Conservation (phyloP, 2,888 invertebrate genomes). For the Meloe dianella region DNA sequence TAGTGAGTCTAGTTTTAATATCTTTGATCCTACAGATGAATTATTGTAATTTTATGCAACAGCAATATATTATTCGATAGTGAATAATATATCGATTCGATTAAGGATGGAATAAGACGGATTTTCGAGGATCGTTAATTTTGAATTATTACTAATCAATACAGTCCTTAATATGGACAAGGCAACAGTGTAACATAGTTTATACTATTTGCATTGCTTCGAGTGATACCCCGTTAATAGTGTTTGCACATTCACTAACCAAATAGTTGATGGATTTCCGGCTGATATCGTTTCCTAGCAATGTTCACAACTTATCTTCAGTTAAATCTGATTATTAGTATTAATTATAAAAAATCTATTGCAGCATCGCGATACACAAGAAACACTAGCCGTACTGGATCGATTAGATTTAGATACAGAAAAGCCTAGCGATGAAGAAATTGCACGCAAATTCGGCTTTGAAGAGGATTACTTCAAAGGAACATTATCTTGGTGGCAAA, state of each 20-base stretch:
- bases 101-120: not conserved
- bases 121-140: not conserved
- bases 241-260: not conserved
- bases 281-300: too few species aligned
- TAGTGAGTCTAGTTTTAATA: not conserved
- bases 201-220: too few species aligned
- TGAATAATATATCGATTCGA: too few species aligned
- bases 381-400: constrained; percentile 97
- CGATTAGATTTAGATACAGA: constrained; percentile 97
- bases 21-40: too few species aligned
- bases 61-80: too few species aligned
- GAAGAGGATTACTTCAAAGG: constrained; percentile 93
- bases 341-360: not conserved
- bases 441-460: constrained; percentile 96
- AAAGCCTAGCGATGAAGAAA: constrained; percentile 96
- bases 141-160: not conserved
- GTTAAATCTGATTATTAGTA: too few species aligned
- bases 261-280: constrained; percentile 28
- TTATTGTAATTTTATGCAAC: too few species aligned
- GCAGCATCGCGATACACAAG: constrained; percentile 97
- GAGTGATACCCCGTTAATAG: not conserved
- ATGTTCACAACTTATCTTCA: too few species aligned
- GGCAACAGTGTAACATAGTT: too few species aligned
- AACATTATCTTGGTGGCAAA: constrained; percentile 95
- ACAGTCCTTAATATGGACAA: too few species aligned